Percentiles rank a stretch among this genome's conserved stretches.
These are phyloP conservation scores for Mechanitis messenoides DNA, from an alignment of 2,888 invertebrate species.

Conservation along the genomic window DNA sequence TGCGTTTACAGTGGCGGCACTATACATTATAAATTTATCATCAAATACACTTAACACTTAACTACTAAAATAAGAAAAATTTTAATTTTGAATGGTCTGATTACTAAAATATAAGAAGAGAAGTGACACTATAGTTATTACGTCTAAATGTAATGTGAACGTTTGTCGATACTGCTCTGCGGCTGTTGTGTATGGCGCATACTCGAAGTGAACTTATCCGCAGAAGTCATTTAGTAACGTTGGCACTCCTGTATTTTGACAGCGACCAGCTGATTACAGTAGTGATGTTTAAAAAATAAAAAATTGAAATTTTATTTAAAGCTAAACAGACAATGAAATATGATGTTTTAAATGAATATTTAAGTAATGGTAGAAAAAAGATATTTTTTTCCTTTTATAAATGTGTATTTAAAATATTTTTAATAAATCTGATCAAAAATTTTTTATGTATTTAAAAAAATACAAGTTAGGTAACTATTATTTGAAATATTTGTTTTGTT, in stretches of 20 bases:
- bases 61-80: conserved; percentile 62
- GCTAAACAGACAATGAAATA: not conserved
- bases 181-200: conserved; percentile 64
- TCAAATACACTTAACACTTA: conserved; percentile 71
- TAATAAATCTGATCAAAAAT: no score
- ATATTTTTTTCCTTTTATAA: no score
- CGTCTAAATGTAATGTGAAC: conserved; percentile 74
- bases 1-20: conserved; percentile 67
- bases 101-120: conserved; percentile 67
- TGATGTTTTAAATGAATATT: not conserved
- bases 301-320: not conserved
- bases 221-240: conserved; percentile 44
- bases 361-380: no score
- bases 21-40: conserved; percentile 63
- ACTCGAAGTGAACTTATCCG: conserved; percentile 58
- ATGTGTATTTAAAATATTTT: no score
- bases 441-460: no score
- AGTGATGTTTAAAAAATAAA: conserved; percentile 39
- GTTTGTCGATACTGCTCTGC: conserved; percentile 71
- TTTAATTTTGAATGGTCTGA: conserved; percentile 60
- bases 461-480: no score
- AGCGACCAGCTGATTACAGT: conserved; percentile 66
- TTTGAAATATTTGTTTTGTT: no score
- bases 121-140: conserved; percentile 69
- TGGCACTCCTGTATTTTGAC: conserved; percentile 62